phyloP scores from a whole-genome alignment of 2,797 vertebrate species.

The Podargus strigoides region DNA sequence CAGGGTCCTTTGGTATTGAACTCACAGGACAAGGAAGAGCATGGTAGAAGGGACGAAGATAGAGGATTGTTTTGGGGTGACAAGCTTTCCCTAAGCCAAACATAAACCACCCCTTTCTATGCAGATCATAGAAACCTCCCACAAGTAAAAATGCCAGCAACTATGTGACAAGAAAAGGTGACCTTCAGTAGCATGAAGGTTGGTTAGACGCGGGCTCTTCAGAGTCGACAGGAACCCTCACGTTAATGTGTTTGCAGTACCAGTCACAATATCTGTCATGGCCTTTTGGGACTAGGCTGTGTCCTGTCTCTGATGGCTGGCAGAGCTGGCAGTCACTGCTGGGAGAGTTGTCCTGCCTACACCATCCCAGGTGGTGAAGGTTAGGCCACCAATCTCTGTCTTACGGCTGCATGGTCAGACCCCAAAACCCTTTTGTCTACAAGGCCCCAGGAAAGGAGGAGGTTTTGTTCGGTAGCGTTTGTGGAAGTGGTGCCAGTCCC shows the following conservation, averaged over 20 bases:
- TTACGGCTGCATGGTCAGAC: not conserved
- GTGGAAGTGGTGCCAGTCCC: not conserved
- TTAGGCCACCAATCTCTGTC: not conserved
- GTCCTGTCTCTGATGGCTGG: not conserved
- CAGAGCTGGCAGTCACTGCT: not conserved
- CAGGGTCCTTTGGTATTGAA: not conserved
- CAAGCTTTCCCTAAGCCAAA: not conserved
- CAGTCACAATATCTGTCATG: not conserved
- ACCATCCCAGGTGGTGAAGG: not conserved
- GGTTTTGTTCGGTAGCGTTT: accelerated
- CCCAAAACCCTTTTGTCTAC: not conserved
- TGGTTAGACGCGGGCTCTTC: not conserved
- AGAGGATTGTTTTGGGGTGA: not conserved
- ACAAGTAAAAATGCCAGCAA: not conserved
- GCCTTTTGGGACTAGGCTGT: not conserved
- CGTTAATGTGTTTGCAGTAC: not conserved
- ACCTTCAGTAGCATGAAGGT: not conserved
- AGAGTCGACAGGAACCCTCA: not conserved
- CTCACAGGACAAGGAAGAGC: not conserved
- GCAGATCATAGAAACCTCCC: not conserved
- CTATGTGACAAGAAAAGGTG: not conserved
- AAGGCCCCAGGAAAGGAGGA: not conserved
- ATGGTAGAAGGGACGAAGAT: not conserved
- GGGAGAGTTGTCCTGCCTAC: not conserved
- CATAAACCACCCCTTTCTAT: not conserved